Conservation (phyloP, 2,888 invertebrate genomes). For the Chydorus sphaericus region DNA sequence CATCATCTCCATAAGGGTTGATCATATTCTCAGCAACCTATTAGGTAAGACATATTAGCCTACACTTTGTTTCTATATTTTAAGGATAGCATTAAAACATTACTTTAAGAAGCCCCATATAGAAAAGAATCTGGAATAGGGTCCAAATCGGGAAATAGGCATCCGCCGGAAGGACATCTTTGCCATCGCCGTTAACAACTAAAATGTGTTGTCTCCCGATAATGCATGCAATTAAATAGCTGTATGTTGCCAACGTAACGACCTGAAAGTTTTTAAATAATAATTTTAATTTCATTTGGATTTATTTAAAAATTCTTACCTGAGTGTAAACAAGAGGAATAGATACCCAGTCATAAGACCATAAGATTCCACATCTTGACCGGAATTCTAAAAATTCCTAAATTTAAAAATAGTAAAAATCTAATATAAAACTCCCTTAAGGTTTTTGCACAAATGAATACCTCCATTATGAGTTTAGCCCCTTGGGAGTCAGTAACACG, state of each 20-base stretch:
- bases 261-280: slow-evolving; percentile 28
- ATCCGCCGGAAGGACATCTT: slow-evolving; percentile 26
- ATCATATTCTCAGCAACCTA: slow-evolving; percentile 45
- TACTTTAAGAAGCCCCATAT: slow-evolving; percentile 50
- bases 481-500: slow-evolving; percentile 39
- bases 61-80: too few species aligned
- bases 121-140: slow-evolving; percentile 46
- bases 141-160: slow-evolving; percentile 45
- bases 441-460: slow-evolving; percentile 20
- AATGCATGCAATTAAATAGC: slow-evolving; percentile 42
- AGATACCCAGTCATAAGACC: slow-evolving; percentile 49
- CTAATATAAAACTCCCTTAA: background rate
- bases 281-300: slow-evolving; percentile 3
- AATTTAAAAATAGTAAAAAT: slow-evolving; percentile 16
- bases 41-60: slow-evolving; percentile 6
- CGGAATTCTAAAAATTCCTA: slow-evolving; percentile 43
- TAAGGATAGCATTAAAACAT: slow-evolving; percentile 1
- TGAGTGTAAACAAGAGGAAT: slow-evolving; percentile 48
- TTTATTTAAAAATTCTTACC: slow-evolving; percentile 25
- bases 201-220: slow-evolving; percentile 41
- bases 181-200: slow-evolving; percentile 19
- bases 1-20: slow-evolving; percentile 46
- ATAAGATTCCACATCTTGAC: slow-evolving; percentile 40
- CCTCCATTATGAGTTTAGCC: slow-evolving; percentile 42
- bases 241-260: slow-evolving; percentile 44